Conservation (phyloP, 2,113 vertebrate species). For the Asarcornis scutulata region DNA sequence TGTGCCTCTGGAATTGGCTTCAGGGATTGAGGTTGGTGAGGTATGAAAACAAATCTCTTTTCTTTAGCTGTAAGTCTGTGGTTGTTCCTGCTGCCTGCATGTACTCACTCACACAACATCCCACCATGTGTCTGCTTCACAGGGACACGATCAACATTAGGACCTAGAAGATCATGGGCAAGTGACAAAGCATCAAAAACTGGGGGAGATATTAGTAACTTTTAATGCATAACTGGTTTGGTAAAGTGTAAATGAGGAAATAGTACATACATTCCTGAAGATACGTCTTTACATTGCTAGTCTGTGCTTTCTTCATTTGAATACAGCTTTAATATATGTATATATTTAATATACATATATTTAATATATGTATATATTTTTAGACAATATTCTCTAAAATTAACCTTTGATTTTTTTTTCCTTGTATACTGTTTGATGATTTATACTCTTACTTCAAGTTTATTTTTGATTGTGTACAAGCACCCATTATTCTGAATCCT, state of each 20-base stretch:
- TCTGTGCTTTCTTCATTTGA: not conserved
- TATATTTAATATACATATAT: not conserved
- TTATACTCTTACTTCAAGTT: not conserved
- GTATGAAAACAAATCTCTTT: too few relatives aligned
- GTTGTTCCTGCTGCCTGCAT: too few relatives aligned
- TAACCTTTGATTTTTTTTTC: not conserved
- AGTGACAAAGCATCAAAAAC: not conserved
- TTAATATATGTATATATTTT: not conserved
- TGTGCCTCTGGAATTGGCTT: too few relatives aligned
- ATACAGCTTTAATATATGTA: not conserved
- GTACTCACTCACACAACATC: too few relatives aligned
- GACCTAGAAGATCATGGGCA: not conserved
- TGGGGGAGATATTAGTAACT: rapidly evolving
- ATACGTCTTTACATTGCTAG: not conserved
- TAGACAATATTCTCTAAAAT: not conserved
- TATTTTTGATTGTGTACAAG: not conserved
- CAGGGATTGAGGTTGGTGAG: too few relatives aligned
- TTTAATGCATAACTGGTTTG: not conserved
- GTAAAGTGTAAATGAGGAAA: not conserved
- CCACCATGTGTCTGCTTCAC: not conserved
- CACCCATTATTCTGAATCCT: not conserved
- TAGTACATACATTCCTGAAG: not conserved
- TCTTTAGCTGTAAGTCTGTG: too few relatives aligned
- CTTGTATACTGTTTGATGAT: rapidly evolving
- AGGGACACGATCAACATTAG: not conserved